These are phyloP conservation scores for Urocolius indicus DNA, from an alignment of 2,113 vertebrate species.

Conservation along the genomic window DNA sequence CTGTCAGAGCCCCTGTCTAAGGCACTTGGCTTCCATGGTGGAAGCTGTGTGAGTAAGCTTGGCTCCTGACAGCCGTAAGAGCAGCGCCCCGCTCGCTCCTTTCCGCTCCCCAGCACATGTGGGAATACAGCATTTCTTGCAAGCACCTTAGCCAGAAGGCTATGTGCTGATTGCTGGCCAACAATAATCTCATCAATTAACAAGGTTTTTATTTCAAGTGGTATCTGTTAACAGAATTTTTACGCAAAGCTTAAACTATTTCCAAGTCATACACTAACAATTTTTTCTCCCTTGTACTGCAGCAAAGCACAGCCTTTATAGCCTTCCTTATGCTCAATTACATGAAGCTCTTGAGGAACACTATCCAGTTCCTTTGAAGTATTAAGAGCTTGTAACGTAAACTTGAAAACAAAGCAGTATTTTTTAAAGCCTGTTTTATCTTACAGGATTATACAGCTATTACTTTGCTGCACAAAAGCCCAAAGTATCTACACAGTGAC, in stretches of 20 bases:
- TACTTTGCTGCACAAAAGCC: constrained; percentile 13
- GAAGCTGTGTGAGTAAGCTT: neutral
- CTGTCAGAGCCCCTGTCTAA: neutral
- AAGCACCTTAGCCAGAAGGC: constrained; percentile 48
- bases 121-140: constrained; percentile 11
- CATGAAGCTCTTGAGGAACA: neutral
- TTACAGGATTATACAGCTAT: neutral
- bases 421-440: constrained; percentile 18
- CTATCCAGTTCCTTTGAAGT: neutral
- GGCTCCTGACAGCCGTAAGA: neutral
- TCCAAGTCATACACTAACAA: neutral
- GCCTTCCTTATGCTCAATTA: neutral
- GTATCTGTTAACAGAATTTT: constrained; percentile 35
- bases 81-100: neutral
- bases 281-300: neutral
- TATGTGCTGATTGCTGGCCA: neutral
- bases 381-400: constrained; percentile 23
- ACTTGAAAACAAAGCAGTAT: constrained; percentile 24
- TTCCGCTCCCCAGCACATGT: neutral
- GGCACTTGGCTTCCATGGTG: neutral
- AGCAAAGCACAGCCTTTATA: neutral
- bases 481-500: neutral
- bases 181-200: constrained; percentile 33
- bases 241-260: constrained; percentile 34
- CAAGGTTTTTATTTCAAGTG: neutral